Evolutionary conservation across 1,140 invertebrate species (phyloP), one percentile per base, ranked within the genome.

Genomic region (Pogonus chalceus): DNA sequence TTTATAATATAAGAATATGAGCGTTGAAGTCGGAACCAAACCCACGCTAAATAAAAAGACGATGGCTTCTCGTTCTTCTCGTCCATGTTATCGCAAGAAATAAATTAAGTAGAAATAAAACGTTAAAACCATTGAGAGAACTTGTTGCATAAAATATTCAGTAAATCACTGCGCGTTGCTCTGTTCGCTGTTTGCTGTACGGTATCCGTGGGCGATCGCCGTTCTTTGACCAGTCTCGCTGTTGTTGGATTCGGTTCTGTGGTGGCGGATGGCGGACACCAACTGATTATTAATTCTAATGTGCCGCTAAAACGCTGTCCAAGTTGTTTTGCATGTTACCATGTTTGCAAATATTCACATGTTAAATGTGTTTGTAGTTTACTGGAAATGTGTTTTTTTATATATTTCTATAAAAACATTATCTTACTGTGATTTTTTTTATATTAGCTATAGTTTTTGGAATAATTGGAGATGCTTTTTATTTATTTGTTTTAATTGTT

Each of bases 61-160:
- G n/a, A n/a, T n/a, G n/a, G n/a, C n/a, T n/a, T n/a, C n/a, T 31
- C 26, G 26, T 14, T 31, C 26, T 31, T 4, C 14, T 4, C 26
- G 26, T 31, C 26, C 18, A 16, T 43, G 9, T 10, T 43, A 9
- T 43, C 18, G 7, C 18, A 16, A 43, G 37, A 43, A 43, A 43
- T 43, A 43, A 43, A 43, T 43, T 43, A 9, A 18, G 18, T 16
- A 43, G 7, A 43, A 43, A 43, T 43, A 43, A 43, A 43, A 43
- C 37, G 37, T 10, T 43, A 43, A 43, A 43, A 43, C 37, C 9
- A 7, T 4, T 16, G 9, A 43, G 9, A 18, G 37, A 18, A 43
- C 37, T 43, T 43, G 37, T 43, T 43, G 37, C 37, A 43, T 43
- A 43, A 43, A 43, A 43, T 43, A 43, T 43, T 43, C 37, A 43